Evolutionary conservation across 2,888 invertebrate genomes (phyloP), one percentile per base, ranked within the genome.

Genomic region (Habrosyne pyritoides): DNA sequence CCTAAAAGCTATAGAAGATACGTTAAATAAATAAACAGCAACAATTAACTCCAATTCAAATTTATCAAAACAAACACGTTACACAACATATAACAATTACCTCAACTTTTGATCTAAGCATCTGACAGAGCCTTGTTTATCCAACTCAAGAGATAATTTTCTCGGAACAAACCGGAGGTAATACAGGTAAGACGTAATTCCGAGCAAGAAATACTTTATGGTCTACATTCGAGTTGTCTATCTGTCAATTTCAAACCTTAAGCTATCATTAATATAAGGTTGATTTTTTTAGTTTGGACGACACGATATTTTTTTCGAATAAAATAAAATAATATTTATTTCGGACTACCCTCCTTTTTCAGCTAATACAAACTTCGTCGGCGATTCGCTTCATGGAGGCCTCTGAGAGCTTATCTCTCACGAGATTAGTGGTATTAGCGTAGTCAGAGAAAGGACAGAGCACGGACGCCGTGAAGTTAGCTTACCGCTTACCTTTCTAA

Each of bases 181-280:
- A 42, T 18, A 42, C 42, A 42, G 42, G 42, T 42, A 42, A 18
- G 42, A 42, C 42, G 33, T 33, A 33, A 33, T 33, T n/a, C n/a
- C 5, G 4, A 33, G n/a, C 33, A n/a, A 33, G 33, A n/a, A 8
- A 12, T 42, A 42, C 18, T 8, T 42, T 42, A 33, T 33, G n/a
- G n/a, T 33, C n/a, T 4, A 33, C 30, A 30, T 30, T 33, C 33
- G 28, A n/a, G n/a, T n/a, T 33, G 5, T 33, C n/a, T 42, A 18
- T 18, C 18, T 18, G 42, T 42, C 42, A 42, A 42, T 42, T 42
- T 42, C 18, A 18, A n/a, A 42, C 42, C 18, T 42, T 42, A 42
- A 42, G 42, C 7, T 8, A 18, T 42, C 42, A 36, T 14, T 36
- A 14, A 36, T 18, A 42, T 18, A 18, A 42, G 18, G 18, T 7